These are phyloP conservation scores for Streptopelia turtur DNA, from an alignment of 2,797 vertebrate genomes.

Conservation along the genomic window DNA sequence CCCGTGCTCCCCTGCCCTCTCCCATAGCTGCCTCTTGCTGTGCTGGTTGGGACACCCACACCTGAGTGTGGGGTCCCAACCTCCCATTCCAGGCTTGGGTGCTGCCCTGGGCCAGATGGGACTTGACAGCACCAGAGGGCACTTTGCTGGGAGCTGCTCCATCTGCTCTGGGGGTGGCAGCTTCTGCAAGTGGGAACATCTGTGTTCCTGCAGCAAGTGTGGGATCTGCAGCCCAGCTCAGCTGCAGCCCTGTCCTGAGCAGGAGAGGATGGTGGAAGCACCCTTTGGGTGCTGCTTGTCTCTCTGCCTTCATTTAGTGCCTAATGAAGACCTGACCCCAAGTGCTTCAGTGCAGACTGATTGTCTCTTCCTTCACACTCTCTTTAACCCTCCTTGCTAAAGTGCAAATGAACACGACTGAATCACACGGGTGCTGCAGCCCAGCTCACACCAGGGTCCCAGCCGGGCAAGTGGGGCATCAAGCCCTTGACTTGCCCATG, in stretches of 20 bases:
- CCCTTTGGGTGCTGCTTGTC: neutral
- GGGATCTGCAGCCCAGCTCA: neutral
- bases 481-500: neutral
- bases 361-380: constrained; percentile 50
- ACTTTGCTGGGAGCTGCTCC: neutral
- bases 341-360: constrained; percentile 61
- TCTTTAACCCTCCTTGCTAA: constrained; percentile 5
- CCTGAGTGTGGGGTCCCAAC: neutral
- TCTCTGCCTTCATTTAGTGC: neutral
- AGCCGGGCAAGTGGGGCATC: neutral
- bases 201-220: neutral
- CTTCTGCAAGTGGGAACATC: neutral
- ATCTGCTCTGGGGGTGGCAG: neutral
- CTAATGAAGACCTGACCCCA: neutral
- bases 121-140: neutral
- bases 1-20: neutral
- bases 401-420: constrained; percentile 38
- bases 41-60: neutral
- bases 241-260: neutral
- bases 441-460: neutral
- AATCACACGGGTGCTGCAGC: neutral
- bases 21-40: neutral
- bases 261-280: neutral
- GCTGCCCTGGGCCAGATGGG: neutral
- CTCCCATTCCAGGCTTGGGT: neutral